Evolutionary conservation across 2,888 invertebrate genomes (phyloP).

Genomic region (Limnephilus marmoratus): DNA sequence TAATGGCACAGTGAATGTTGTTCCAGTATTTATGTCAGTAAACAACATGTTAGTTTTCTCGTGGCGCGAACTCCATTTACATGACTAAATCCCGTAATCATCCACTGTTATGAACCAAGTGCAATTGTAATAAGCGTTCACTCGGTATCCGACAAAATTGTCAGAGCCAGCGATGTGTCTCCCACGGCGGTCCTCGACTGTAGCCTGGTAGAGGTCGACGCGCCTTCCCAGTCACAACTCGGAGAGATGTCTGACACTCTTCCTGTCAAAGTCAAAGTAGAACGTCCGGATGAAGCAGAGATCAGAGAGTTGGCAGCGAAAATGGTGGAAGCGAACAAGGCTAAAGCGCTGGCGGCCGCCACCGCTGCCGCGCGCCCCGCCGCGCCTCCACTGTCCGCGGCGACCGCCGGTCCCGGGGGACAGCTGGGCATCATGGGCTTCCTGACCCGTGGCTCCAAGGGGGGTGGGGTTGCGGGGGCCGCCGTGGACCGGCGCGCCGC

Average conservation of each 20-base stretch:
- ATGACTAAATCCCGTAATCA: not conserved
- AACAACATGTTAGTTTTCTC: constrained; percentile 24
- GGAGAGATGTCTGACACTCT: constrained; percentile 59
- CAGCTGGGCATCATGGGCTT: constrained; percentile 81
- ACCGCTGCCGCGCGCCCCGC: constrained; percentile 76
- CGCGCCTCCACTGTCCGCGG: constrained; percentile 70
- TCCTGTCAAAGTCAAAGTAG: constrained; percentile 81
- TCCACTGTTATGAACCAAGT: not conserved
- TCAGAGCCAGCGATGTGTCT: constrained; percentile 33
- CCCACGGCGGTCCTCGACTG: constrained; percentile 67
- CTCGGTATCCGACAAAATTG: not conserved
- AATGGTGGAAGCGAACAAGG: constrained; percentile 89
- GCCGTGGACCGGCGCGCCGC: constrained; percentile 70
- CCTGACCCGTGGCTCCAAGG: constrained; percentile 73
- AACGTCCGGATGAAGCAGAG: constrained; percentile 91
- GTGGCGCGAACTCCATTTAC: constrained; percentile 22
- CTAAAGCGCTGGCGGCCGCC: constrained; percentile 69
- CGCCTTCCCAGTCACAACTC: constrained; percentile 70
- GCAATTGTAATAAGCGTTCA: not conserved
- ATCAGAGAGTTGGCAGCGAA: constrained; percentile 91
- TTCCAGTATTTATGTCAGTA: constrained; percentile 14
- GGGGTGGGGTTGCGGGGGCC: constrained; percentile 41
- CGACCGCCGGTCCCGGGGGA: constrained; percentile 72
- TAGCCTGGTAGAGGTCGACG: constrained; percentile 61
- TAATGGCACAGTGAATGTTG: constrained; percentile 53